Evolutionary conservation across 53 echinoderm and acorn worm species (phyloP).

Genomic region (Zoroaster sp.): DNA sequence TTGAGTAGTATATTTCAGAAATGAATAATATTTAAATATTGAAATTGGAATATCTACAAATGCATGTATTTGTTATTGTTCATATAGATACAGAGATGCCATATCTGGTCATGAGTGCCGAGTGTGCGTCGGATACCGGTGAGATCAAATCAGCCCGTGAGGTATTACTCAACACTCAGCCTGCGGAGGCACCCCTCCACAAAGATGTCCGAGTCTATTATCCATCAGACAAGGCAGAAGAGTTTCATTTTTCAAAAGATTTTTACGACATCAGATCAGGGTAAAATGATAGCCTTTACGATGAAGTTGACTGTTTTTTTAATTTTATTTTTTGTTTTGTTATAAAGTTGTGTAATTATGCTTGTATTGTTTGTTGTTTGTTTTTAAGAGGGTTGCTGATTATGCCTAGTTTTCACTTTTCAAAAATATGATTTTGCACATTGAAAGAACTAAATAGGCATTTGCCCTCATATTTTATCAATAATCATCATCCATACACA

Average conservation of each 20-base stretch:
- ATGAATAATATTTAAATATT: too few species aligned
- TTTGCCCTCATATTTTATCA: too few species aligned
- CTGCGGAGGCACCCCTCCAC: slow-evolving; percentile 65
- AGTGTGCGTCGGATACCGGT: slow-evolving; percentile 55
- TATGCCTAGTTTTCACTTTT: too few species aligned
- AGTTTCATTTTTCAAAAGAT: slow-evolving; percentile 80
- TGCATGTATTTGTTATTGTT: too few species aligned
- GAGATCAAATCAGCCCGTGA: slow-evolving; percentile 65
- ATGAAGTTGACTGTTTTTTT: background rate
- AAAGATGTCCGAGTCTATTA: slow-evolving; percentile 79
- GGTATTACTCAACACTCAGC: slow-evolving; percentile 65
- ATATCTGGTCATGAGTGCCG: slow-evolving; percentile 71
- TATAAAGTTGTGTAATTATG: background rate
- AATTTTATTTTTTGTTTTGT: background rate
- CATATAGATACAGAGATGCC: slow-evolving; percentile 61
- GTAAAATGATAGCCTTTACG: background rate
- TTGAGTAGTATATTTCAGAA: too few species aligned
- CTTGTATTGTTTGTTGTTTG: too few species aligned
- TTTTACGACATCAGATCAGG: slow-evolving; percentile 78
- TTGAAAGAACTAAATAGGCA: too few species aligned
- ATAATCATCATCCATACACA: too few species aligned
- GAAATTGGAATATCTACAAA: too few species aligned
- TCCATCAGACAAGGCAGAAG: slow-evolving; percentile 54
- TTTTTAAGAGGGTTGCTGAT: too few species aligned
- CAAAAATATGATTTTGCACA: too few species aligned